These are phyloP conservation scores for Gallinago stenura DNA, from an alignment of 2,797 vertebrate genomes.

Conservation along the genomic window DNA sequence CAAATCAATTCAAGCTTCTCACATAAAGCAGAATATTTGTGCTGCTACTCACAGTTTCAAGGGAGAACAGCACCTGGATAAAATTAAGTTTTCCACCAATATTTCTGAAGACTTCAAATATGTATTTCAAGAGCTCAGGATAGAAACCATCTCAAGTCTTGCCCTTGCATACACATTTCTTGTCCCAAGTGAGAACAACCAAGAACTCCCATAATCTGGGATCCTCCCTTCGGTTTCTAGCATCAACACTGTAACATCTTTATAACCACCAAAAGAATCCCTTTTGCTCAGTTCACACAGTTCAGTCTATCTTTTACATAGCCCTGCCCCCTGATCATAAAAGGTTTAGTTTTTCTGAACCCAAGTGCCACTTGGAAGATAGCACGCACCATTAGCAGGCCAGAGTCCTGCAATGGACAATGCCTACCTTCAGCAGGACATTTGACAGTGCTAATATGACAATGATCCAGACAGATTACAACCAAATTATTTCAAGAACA, in stretches of 20 bases:
- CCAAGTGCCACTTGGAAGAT: not conserved
- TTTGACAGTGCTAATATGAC: not conserved
- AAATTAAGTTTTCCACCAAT: not conserved
- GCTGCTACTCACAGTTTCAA: not conserved
- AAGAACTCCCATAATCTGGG: not conserved
- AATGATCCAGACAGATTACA: not conserved
- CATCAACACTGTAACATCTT: not conserved
- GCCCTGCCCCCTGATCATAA: not conserved
- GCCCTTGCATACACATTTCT: not conserved
- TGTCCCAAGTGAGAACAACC: not conserved
- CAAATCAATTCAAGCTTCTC: slow-evolving; percentile 18
- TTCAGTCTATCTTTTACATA: not conserved
- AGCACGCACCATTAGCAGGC: not conserved
- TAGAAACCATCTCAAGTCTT: not conserved
- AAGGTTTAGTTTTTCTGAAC: not conserved
- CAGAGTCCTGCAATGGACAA: not conserved
- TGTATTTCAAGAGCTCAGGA: not conserved
- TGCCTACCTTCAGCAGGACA: not conserved
- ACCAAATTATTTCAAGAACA: not conserved
- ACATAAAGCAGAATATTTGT: not conserved
- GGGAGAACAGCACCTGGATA: not conserved
- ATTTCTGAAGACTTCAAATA: not conserved
- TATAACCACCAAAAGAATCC: not conserved
- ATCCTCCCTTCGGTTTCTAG: not conserved
- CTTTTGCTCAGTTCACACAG: not conserved